Base-by-base conservation (phyloP, 2,113 vertebrate genomes). In the Hydropotes inermis region DNA sequence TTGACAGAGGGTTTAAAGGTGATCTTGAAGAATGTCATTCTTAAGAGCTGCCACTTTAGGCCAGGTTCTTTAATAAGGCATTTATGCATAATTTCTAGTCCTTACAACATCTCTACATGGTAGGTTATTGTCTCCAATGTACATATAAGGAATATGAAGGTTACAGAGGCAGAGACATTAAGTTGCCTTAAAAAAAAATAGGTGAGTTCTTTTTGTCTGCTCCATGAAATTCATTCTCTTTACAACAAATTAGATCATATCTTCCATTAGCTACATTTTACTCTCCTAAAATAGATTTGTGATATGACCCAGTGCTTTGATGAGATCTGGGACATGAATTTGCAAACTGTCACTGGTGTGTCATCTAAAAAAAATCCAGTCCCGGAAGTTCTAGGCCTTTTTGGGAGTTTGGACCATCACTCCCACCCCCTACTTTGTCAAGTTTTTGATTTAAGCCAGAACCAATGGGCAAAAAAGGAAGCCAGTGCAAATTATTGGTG, bases 291-390 rank as follows among this genome's bases (percentile, higher is more conserved):
- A 97, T 97, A 98, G 95, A 97, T 97, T 86, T 95, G 88, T 39
- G 70, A 95, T 97, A 57, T 94, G 94, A 98, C 97, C 90, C 64
- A 94, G 95, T 94, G 95, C 60, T 97, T 97, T 96, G 87, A 97
- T 97, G 97, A 93, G 79, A 98, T 96, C 95, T 97, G 89, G 97
- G 96, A 96, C 91, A 92, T 33, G 83, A 61, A 97, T 96, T 98
- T 81, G 55, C 95, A 95, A 95, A 88, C 94, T 97, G 43, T 93
- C 90, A 95, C 60, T 93, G 39, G 25, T 83, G 43, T 97, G 92
- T 92, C 84, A 94, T 93, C 94, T 55, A 50, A 89, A 95, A 93
- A 85, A 86, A 82, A 87, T 76, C 28, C 45, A 95, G 21, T 91
- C 64, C 89, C 3, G 54, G 55, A 96, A 70, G 54, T 89, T 96